Evolutionary conservation across 2,797 vertebrate genomes (phyloP).

Genomic region (Rhabdophis nuchalis): DNA sequence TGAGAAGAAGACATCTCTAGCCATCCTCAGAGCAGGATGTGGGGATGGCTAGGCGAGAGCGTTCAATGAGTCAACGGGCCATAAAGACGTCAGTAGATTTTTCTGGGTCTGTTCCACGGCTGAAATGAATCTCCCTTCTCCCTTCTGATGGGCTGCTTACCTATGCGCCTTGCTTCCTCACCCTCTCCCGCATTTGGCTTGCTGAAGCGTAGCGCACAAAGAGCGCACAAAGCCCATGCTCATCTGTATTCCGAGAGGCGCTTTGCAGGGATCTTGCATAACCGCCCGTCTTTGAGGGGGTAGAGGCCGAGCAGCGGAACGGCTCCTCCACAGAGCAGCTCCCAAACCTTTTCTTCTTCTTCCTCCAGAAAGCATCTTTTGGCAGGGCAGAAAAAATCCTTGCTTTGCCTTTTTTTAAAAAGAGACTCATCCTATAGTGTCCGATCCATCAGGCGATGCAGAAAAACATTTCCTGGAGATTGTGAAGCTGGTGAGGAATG

Average conservation of each 20-base stretch:
- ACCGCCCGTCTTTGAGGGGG: conserved; percentile 75
- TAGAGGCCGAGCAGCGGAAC: conserved; percentile 47
- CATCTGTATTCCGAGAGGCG: conserved; percentile 83
- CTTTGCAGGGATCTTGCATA: conserved; percentile 85
- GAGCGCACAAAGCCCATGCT: conserved; percentile 65
- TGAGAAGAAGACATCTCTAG: not conserved
- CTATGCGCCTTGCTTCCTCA: conserved; percentile 42
- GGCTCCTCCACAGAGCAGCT: conserved; percentile 22
- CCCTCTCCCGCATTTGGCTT: conserved; percentile 5
- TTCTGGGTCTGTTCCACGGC: not conserved
- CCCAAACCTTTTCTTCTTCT: not conserved
- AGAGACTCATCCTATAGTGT: not conserved
- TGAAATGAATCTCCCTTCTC: conserved; percentile 16
- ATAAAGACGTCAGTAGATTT: not conserved
- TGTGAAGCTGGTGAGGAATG: not conserved
- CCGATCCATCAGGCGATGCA: not conserved
- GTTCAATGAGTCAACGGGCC: conserved; percentile 20
- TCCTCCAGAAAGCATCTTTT: not conserved
- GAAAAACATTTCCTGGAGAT: not conserved
- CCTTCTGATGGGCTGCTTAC: conserved; percentile 37
- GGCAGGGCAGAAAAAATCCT: not conserved
- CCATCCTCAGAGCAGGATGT: not conserved
- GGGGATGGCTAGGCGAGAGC: conserved; percentile 8
- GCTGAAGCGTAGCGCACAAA: conserved; percentile 27
- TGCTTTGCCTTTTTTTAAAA: not conserved